Evolutionary conservation across 2,888 invertebrate genomes (phyloP), one percentile per base, ranked within the genome.

Genomic region (Athalia rosae): DNA sequence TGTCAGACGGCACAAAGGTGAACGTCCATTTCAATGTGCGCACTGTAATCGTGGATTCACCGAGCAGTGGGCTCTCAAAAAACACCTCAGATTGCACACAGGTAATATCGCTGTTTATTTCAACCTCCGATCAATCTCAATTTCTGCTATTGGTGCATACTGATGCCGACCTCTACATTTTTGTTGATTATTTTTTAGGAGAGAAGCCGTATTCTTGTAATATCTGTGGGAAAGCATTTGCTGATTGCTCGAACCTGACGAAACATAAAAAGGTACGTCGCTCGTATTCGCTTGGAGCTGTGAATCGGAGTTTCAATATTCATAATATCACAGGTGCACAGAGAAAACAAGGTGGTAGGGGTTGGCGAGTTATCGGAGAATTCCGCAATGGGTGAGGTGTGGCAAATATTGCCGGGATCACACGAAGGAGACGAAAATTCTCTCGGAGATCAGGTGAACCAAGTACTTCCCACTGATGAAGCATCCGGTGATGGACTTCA

Each of bases 171-270:
- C 4, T 28, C 63, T n/a, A 3, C 8, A 11, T 58, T 13, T 15
- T 48, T 41, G 0, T 61, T 63, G 7, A 48, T 58, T 41, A 43
- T 76, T 62, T 79, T 67, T 28, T 74, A 89, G 90, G 93, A 56
- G 94, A 94, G 86, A 93, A 93, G 76, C 95, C 95, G 0, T 95
- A 93, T 85, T 91, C 92, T 0, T 96, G 96, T 85, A 92, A 94
- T 61, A 91, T 93, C 80, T 96, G 96, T 85, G 92, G 93, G 47
- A 93, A 95, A 83, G 92, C 93, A 59, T 96, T 96, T 90, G 94
- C 95, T 0, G 95, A 96, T 90, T 92, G 93, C 82, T 95, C 95
- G 50, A 96, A 95, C 90, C 92, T 95, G 78, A 93, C 92, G 13
- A 94, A 94, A 85, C 94, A 95, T 84, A 92, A 92, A 85, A 93